Conservation (phyloP, 2,113 vertebrate genomes). For the Lonchura striata region DNA sequence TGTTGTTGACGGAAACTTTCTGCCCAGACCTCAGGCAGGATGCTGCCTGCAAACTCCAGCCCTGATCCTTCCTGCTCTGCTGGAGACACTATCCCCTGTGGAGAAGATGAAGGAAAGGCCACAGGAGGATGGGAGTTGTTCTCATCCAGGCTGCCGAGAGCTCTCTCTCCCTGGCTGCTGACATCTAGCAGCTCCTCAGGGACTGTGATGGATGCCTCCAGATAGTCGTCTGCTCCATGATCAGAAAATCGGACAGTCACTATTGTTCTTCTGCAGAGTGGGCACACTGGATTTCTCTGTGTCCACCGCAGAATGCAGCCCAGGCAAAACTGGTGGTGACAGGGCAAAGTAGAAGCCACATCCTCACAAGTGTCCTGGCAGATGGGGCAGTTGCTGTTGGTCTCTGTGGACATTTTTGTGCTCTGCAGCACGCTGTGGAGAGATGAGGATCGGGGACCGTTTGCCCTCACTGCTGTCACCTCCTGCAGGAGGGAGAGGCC, state of each 20-base stretch:
- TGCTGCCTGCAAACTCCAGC: neutral
- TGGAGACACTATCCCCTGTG: neutral
- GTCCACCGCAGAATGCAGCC: neutral
- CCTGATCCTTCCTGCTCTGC: neutral
- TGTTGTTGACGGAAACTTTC: neutral
- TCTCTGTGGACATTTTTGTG: neutral
- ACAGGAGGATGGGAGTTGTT: neutral
- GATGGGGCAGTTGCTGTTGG: neutral
- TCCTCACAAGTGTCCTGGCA: neutral
- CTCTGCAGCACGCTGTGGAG: rapidly evolving
- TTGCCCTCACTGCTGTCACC: neutral
- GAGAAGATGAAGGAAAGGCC: neutral
- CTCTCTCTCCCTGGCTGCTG: neutral
- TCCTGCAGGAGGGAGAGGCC: neutral
- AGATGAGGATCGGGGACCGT: no score
- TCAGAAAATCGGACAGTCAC: neutral
- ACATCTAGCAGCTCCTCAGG: neutral
- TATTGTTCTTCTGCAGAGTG: neutral
- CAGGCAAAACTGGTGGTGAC: neutral
- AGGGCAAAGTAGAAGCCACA: neutral
- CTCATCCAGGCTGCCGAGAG: neutral
- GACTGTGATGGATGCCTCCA: neutral
- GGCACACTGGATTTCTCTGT: neutral
- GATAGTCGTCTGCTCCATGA: neutral
- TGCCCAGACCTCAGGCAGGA: neutral